Percentiles rank a stretch among this genome's conserved stretches.
These are phyloP conservation scores for Amazona ochrocephala DNA, from an alignment of 2,797 vertebrate genomes.

Conservation along the genomic window DNA sequence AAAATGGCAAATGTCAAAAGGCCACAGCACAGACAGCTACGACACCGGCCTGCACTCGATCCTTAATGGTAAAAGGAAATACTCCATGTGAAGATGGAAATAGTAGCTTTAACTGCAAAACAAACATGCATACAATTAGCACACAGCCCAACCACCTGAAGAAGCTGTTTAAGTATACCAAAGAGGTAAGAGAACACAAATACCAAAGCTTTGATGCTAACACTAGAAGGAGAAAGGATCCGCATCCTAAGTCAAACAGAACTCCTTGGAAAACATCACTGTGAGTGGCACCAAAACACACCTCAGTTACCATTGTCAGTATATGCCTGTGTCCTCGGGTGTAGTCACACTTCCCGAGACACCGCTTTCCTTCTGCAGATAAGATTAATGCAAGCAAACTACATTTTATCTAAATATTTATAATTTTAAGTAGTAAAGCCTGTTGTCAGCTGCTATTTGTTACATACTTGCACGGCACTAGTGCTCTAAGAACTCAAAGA, in stretches of 20 bases:
- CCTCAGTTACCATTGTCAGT: neutral
- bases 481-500: neutral
- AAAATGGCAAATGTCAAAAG: conserved; percentile 11
- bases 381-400: conserved; percentile 17
- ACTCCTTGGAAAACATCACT: neutral
- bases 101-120: neutral
- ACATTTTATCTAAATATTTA: conserved; percentile 23
- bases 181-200: neutral
- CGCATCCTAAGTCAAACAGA: conserved; percentile 25
- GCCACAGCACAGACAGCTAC: neutral
- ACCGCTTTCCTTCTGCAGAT: conserved; percentile 39
- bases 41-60: neutral
- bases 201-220: neutral
- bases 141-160: neutral
- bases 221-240: neutral
- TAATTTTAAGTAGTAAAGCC: conserved; percentile 24
- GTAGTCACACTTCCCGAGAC: neutral
- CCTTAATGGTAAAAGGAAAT: neutral
- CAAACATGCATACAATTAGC: neutral
- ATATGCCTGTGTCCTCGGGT: neutral
- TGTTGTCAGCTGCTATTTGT: conserved; percentile 12
- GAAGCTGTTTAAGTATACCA: neutral
- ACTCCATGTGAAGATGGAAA: neutral
- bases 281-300: neutral
- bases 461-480: neutral